These are phyloP conservation scores for Pelodytes ibericus DNA, from an alignment of 2,797 vertebrate species.

Conservation along the genomic window DNA sequence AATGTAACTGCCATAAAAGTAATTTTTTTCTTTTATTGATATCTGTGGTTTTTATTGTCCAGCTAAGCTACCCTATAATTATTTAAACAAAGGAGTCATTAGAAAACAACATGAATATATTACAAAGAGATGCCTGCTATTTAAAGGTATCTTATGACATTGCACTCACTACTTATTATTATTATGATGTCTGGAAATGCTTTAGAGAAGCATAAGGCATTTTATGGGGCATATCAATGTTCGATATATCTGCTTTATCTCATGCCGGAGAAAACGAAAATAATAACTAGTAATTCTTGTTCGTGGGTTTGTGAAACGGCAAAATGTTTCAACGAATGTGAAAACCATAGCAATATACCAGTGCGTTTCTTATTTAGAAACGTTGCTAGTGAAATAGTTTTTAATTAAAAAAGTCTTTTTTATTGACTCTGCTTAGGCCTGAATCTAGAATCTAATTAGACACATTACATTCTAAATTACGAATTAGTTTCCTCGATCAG, in stretches of 20 bases:
- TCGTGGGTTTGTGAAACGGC: conserved; percentile 18
- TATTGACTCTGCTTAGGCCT: conserved; percentile 28
- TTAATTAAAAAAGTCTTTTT: conserved; percentile 45
- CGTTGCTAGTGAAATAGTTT: conserved; percentile 21
- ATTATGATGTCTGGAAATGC: not conserved
- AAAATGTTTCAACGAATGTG: not conserved
- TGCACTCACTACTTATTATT: conserved; percentile 3
- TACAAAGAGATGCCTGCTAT: not conserved
- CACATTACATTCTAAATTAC: conserved; percentile 70
- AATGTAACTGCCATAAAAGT: too few relatives aligned
- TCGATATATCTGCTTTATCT: conserved; percentile 2
- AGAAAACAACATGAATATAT: not conserved
- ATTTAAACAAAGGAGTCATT: not conserved
- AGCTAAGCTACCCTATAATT: not conserved
- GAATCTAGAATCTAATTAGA: conserved; percentile 56
- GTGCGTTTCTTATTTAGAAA: conserved; percentile 15
- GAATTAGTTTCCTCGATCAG: conserved; percentile 72
- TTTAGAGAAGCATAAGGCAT: not conserved
- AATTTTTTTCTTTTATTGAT: not conserved
- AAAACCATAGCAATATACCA: conserved; percentile 1
- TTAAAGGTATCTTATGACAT: not conserved
- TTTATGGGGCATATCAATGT: not conserved
- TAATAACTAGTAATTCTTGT: conserved; percentile 8
- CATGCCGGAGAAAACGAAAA: not conserved
- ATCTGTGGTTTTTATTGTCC: not conserved